phyloP scores from a whole-genome alignment of 2,888 invertebrate genomes.

The Trichogramma evanescens region DNA sequence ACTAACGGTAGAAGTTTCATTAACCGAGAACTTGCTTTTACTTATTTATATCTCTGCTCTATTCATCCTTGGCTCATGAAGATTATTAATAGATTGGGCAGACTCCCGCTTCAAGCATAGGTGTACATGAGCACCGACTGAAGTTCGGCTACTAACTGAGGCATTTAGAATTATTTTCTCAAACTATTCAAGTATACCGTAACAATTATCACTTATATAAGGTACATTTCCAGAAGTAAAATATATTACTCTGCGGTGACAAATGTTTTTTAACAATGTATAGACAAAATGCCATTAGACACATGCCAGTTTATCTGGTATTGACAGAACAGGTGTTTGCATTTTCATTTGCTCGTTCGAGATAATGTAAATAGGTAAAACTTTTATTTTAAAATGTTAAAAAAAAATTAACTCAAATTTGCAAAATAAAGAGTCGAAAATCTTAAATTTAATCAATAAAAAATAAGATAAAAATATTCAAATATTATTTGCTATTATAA shows the following conservation, averaged over 20 bases:
- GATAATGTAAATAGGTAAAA: conserved; percentile 2
- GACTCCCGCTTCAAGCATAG: conserved; percentile 31
- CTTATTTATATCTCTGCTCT: conserved; percentile 41
- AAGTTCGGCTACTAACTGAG: conserved; percentile 22
- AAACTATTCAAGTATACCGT: conserved; percentile 2
- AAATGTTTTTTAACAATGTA: conserved; percentile 1
- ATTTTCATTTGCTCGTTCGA: conserved; percentile 10
- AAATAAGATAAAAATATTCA: no score
- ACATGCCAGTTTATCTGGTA: conserved; percentile 10
- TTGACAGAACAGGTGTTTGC: conserved; percentile 12
- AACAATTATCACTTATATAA: conserved; percentile 6
- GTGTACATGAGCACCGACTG: conserved; percentile 2
- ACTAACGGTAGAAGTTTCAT: conserved; percentile 19
- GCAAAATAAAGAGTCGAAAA: background rate
- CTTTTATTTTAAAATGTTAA: background rate
- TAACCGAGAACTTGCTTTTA: conserved; percentile 26
- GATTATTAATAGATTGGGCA: conserved; percentile 39
- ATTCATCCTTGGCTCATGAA: conserved; percentile 42
- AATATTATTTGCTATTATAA: no score
- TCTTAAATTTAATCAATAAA: background rate
- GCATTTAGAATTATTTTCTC: conserved; percentile 18
- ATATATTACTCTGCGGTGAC: conserved; percentile 14
- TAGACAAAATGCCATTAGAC: background rate
- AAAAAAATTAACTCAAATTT: background rate
- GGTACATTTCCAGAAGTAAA: conserved; percentile 8